A percentile compares a stretch with the other conserved stretches of the same genome.
Evolutionary conservation across 2,888 invertebrate species (phyloP).

Genomic region (Erynnis tages): DNA sequence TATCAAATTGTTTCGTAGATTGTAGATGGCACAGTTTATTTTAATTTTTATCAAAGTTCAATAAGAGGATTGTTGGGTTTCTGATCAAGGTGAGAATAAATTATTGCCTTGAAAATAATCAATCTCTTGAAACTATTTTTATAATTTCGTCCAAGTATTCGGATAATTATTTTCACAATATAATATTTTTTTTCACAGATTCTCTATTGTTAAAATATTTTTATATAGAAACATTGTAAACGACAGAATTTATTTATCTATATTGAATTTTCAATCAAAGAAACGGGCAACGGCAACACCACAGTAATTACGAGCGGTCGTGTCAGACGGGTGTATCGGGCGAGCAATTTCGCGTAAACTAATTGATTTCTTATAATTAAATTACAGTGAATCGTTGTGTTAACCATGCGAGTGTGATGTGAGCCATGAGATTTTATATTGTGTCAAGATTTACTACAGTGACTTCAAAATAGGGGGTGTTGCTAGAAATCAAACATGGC

Average conservation of each 20-base stretch:
- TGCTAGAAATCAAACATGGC: constrained; percentile 85
- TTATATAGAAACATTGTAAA: constrained; percentile 9
- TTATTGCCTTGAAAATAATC: no score
- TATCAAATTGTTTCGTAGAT: no score
- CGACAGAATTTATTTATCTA: constrained; percentile 21
- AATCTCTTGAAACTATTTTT: no score
- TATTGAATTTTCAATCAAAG: constrained; percentile 11
- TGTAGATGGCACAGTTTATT: no score
- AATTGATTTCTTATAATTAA: constrained; percentile 79
- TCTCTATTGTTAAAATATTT: constrained; percentile 1
- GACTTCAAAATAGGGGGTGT: constrained; percentile 75
- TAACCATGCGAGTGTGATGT: constrained; percentile 69
- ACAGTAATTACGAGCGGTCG: constrained; percentile 71
- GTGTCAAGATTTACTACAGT: constrained; percentile 56
- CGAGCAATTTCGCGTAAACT: constrained; percentile 74
- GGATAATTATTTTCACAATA: no score
- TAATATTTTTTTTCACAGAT: no score
- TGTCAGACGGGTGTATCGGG: constrained; percentile 74
- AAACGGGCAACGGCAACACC: constrained; percentile 59
- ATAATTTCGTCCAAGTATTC: no score
- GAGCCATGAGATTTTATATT: constrained; percentile 71
- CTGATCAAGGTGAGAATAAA: no score
- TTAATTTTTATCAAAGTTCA: no score
- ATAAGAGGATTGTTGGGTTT: no score
- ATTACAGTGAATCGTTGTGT: constrained; percentile 76